Evolutionary conservation across 2,888 invertebrate genomes (phyloP).

Genomic region (Latrodectus hesperus): DNA sequence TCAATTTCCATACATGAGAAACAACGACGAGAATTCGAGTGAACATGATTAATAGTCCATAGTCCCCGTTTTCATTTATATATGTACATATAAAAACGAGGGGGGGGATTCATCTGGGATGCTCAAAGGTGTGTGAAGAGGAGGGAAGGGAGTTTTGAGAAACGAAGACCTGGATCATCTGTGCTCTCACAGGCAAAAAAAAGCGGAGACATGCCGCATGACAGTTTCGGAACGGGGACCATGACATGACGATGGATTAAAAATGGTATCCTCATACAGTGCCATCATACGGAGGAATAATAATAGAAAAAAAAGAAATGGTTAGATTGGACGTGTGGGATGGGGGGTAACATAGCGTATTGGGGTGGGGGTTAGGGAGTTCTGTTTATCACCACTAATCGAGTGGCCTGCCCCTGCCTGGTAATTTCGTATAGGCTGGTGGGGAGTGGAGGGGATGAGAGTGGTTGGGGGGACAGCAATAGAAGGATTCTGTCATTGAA

Average conservation of each 20-base stretch:
- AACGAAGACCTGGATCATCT: slow-evolving; percentile 29
- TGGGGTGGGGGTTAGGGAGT: slow-evolving; percentile 27
- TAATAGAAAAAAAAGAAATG: slow-evolving; percentile 16
- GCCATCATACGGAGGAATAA: slow-evolving; percentile 20
- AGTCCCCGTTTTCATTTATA: background rate
- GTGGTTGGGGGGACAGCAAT: slow-evolving; percentile 18
- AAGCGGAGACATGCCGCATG: slow-evolving; percentile 28
- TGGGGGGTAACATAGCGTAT: slow-evolving; percentile 8
- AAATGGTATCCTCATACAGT: slow-evolving; percentile 37
- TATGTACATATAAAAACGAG: background rate
- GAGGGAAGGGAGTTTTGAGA: background rate
- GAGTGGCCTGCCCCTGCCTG: slow-evolving; percentile 57
- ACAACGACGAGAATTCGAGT: background rate
- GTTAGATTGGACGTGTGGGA: slow-evolving; percentile 26
- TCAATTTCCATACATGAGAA: too few species aligned
- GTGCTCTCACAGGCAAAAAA: slow-evolving; percentile 15
- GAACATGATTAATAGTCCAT: slow-evolving; percentile 41
- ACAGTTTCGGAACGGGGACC: slow-evolving; percentile 34
- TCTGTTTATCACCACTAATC: slow-evolving; percentile 68
- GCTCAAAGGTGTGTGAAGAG: background rate
- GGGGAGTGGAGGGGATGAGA: background rate
- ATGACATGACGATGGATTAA: slow-evolving; percentile 37
- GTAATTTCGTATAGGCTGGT: slow-evolving; percentile 47
- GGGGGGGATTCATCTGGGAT: slow-evolving; percentile 8
- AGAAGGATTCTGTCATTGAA: slow-evolving; percentile 67